A percentile compares a stretch with the other conserved stretches of the same genome.
These are phyloP conservation scores for Neolamprologus devosi DNA, from an alignment of 2,113 vertebrate species.

Conservation along the genomic window DNA sequence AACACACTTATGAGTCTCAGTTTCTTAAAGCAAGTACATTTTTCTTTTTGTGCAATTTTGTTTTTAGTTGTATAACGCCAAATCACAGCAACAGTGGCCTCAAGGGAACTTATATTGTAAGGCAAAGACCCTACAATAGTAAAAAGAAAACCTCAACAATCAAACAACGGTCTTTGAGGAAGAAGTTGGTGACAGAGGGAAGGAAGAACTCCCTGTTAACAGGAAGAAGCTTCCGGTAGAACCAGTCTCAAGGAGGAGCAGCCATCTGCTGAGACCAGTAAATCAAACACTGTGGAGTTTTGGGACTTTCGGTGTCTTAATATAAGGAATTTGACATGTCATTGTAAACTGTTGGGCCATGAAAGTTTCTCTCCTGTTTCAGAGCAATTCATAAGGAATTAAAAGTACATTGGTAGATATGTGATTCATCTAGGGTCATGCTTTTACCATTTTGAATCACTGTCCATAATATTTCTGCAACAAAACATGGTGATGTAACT, in stretches of 20 bases:
- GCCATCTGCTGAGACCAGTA: neutral
- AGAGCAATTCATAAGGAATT: neutral
- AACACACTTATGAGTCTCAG: neutral
- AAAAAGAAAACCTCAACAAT: neutral
- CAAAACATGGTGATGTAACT: neutral
- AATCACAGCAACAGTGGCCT: neutral
- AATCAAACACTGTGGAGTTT: neutral
- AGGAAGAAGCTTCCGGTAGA: neutral
- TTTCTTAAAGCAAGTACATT: neutral
- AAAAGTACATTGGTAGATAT: neutral
- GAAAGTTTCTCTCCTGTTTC: neutral
- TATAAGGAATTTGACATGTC: neutral
- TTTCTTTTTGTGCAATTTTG: neutral
- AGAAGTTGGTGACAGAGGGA: neutral
- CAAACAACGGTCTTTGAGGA: neutral
- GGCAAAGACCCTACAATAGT: neutral
- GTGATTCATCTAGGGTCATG: neutral
- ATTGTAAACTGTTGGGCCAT: neutral
- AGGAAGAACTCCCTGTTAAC: neutral
- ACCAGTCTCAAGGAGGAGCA: neutral
- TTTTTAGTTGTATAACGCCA: neutral
- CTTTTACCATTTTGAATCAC: neutral
- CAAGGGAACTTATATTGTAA: neutral
- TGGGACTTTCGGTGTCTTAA: neutral
- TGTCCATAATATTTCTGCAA: neutral